Evolutionary conservation across 2,888 invertebrate genomes (phyloP).

Genomic region (Stictocephala bisonia): DNA sequence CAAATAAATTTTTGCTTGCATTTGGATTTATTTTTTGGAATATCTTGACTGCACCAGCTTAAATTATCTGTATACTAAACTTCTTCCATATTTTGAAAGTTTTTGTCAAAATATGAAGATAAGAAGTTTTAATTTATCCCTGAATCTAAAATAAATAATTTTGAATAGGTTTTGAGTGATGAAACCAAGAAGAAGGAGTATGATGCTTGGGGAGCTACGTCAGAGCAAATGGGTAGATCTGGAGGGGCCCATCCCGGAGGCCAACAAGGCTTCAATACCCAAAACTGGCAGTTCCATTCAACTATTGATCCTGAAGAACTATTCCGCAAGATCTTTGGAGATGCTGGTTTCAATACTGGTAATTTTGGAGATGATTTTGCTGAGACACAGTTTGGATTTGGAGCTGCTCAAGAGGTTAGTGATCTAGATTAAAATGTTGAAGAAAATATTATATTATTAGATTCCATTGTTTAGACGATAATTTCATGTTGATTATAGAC

Average conservation of each 20-base stretch:
- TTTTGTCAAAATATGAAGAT: too few species aligned
- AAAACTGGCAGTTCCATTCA: slow-evolving; percentile 88
- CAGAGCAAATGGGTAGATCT: slow-evolving; percentile 86
- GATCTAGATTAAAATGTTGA: too few species aligned
- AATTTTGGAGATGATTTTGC: slow-evolving; percentile 79
- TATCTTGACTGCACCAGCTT: too few species aligned
- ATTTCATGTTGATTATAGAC: too few species aligned
- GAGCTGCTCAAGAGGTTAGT: slow-evolving; percentile 87
- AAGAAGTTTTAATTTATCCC: not conserved
- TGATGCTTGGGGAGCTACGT: slow-evolving; percentile 91
- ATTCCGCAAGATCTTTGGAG: slow-evolving; percentile 96
- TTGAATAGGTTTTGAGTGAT: slow-evolving; percentile 89
- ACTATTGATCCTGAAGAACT: slow-evolving; percentile 96
- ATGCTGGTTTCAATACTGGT: slow-evolving; percentile 74
- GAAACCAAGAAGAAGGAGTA: slow-evolving; percentile 91
- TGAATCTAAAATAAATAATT: slow-evolving; percentile 44
- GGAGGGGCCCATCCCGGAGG: slow-evolving; percentile 65
- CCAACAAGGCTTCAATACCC: slow-evolving; percentile 68
- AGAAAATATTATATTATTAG: slow-evolving; percentile 3
- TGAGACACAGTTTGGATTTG: slow-evolving; percentile 91
- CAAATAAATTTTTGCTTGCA: too few species aligned
- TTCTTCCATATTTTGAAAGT: too few species aligned
- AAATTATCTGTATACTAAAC: too few species aligned
- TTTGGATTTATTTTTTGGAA: too few species aligned
- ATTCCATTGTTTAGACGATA: not conserved